phyloP scores from a whole-genome alignment of 2,113 vertebrate genomes.

The Sapajus apella region DNA sequence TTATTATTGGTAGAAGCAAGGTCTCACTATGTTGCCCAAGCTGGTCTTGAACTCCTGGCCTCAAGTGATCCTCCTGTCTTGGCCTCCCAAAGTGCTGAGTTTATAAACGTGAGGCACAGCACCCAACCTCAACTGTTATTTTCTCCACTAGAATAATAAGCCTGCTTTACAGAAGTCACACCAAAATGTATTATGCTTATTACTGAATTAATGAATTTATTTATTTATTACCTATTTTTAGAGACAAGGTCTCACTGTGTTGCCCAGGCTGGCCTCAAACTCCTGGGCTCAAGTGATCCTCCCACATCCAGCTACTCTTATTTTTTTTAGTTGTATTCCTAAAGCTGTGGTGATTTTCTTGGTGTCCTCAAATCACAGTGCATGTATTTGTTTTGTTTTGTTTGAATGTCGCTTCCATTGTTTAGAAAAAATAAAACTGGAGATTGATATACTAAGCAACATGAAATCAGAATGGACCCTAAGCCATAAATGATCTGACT shows the following conservation, averaged over 20 bases:
- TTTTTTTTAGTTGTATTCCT: not conserved
- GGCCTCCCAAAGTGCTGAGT: no score
- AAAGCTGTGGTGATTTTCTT: not conserved
- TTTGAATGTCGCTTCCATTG: not conserved
- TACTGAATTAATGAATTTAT: not conserved
- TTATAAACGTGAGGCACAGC: no score
- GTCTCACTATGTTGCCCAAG: no score
- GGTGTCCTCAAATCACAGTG: not conserved
- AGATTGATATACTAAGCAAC: not conserved
- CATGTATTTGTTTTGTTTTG: not conserved
- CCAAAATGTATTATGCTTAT: not conserved
- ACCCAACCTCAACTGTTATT: not conserved
- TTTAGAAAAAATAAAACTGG: constrained; percentile 15
- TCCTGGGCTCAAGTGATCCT: not conserved
- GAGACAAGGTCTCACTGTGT: not conserved
- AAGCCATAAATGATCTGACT: not conserved
- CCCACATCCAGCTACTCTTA: not conserved
- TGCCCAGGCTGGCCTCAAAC: not conserved
- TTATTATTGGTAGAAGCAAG: no score
- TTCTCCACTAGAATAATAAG: not conserved
- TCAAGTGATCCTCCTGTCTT: no score
- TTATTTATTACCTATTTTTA: not conserved
- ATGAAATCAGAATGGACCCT: not conserved
- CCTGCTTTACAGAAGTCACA: not conserved
- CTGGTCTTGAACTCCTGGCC: no score